Percentiles rank a stretch among this genome's conserved stretches.
These are phyloP conservation scores for Anticlea derivata DNA, from an alignment of 2,888 invertebrate species.

Conservation along the genomic window DNA sequence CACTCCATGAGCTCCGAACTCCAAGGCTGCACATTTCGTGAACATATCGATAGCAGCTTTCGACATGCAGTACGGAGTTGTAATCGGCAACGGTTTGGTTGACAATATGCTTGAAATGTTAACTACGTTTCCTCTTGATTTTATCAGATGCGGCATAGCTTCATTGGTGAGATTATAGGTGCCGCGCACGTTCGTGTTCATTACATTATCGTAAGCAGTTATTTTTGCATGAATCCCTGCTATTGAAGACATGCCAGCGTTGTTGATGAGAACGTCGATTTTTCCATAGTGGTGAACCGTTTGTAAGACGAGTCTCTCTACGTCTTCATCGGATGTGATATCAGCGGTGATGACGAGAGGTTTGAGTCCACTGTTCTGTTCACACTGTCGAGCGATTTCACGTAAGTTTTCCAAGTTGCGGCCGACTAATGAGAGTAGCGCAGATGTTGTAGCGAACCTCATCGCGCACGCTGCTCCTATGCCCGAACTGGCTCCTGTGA, in stretches of 20 bases:
- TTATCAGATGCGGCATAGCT: constrained; percentile 53
- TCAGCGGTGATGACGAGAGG: constrained; percentile 61
- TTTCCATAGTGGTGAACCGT: constrained; percentile 53
- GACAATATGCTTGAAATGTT: constrained; percentile 65
- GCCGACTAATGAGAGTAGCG: constrained; percentile 58
- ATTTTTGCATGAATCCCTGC: constrained; percentile 47
- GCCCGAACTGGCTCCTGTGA: constrained; percentile 72
- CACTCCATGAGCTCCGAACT: constrained; percentile 58
- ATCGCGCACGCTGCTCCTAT: constrained; percentile 67
- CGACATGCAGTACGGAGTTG: constrained; percentile 66
- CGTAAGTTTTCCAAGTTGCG: constrained; percentile 60
- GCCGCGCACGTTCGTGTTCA: constrained; percentile 64
- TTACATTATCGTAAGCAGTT: constrained; percentile 55
- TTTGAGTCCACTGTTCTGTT: constrained; percentile 48
- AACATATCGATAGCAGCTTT: constrained; percentile 70
- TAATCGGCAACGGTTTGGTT: constrained; percentile 48
- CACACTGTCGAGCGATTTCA: constrained; percentile 54
- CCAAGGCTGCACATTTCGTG: constrained; percentile 64
- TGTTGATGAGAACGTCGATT: constrained; percentile 66
- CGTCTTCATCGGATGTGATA: constrained; percentile 55
- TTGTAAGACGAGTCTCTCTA: constrained; percentile 53
- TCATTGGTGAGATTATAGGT: constrained; percentile 57
- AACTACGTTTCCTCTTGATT: constrained; percentile 63
- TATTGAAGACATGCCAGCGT: constrained; percentile 58
- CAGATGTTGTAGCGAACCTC: constrained; percentile 57